Evolutionary conservation across 2,888 invertebrate species (phyloP), one percentile per base, ranked within the genome.

Genomic region (Minunthozetes semirufus): DNA sequence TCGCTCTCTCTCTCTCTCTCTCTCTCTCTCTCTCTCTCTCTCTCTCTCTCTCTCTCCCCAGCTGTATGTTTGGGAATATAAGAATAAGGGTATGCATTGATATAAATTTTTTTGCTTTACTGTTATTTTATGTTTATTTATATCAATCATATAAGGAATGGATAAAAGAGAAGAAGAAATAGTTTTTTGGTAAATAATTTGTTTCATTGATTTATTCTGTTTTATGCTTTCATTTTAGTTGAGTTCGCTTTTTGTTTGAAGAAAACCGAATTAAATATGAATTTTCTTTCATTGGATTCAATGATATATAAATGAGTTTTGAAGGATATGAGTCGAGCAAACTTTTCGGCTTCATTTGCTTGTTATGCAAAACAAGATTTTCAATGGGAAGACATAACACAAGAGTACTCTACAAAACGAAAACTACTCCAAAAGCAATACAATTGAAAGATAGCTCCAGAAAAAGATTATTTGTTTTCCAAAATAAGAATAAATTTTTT

Each of bases 331-430:
- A 63, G 33, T 33, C 63, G 29, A 33, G 17, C 63, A 19, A 63
- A 29, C 63, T 33, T 63, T 63, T 63, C 29, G 63, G 63, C 63
- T 63, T 63, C 63, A 63, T 63, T 63, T 63, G 63, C 63, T 63
- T 63, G 63, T 63, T 63, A 63, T 63, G 59, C 59, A 59, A 59
- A 59, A 25, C 59, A 2, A 29, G 27, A 29, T 17, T 50, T 50
- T 50, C n/a, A n/a, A 50, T 50, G 13, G 42, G 11, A 42, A 53
- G n/a, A 22, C 53, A 53, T 5, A 53, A 53, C 53, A 53, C n/a
- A 53, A 53, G 25, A 59, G 27, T 59, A 5, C 19, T 59, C 13
- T 22, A 1, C 19, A 59, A 27, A n/a, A 13, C 27, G 25, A 59
- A 1, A 22, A 13, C 19, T 59, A 6, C 59, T 25, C 22, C 11